phyloP scores from a whole-genome alignment of 2,113 vertebrate genomes.

The Tonatia bakeri region DNA sequence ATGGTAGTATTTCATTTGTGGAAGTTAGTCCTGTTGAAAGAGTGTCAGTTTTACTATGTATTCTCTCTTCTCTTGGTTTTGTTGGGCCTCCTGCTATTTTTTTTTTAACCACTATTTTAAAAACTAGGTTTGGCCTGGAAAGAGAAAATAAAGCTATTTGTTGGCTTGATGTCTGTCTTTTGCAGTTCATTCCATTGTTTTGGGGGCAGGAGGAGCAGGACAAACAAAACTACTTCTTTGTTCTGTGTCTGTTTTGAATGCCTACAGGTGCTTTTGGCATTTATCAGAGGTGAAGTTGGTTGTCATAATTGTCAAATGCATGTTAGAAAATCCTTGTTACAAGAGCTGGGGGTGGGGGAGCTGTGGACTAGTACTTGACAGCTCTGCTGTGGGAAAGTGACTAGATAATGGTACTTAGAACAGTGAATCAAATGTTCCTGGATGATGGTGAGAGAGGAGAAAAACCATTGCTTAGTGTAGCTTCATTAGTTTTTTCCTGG shows the following conservation, averaged over 20 bases:
- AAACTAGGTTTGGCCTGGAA: background rate
- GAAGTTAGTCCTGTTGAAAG: background rate
- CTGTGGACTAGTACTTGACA: background rate
- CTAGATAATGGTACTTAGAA: background rate
- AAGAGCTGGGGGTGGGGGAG: too few species aligned
- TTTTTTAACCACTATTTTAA: background rate
- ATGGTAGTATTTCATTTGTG: background rate
- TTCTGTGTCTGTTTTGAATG: background rate
- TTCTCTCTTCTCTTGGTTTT: background rate
- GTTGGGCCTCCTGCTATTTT: background rate
- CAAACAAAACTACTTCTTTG: background rate
- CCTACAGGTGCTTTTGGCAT: background rate
- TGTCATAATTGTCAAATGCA: background rate
- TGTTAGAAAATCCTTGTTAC: background rate
- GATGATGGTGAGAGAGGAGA: background rate
- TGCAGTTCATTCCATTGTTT: background rate
- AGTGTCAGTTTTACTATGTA: background rate
- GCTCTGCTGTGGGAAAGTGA: background rate
- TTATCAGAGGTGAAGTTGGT: background rate
- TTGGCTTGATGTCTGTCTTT: background rate
- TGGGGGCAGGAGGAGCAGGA: background rate
- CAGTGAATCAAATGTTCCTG: background rate
- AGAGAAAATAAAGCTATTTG: background rate
- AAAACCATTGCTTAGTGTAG: background rate
- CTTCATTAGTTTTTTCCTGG: background rate